phyloP scores from a whole-genome alignment of 2,113 vertebrate genomes.

The Melospiza melodia region DNA sequence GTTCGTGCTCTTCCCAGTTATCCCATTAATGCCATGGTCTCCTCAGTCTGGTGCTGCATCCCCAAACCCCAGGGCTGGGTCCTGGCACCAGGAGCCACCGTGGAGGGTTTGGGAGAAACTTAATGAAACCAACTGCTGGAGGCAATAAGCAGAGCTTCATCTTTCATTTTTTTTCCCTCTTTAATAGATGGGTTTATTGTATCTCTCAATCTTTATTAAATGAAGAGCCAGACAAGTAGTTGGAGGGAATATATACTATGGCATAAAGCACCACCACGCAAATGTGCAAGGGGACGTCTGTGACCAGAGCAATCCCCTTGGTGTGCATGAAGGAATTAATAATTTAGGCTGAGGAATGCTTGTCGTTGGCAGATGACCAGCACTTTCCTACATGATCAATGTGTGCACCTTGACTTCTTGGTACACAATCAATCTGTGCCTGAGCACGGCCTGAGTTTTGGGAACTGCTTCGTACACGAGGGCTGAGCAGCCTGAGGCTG shows the following conservation, averaged over 20 bases:
- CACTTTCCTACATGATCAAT: neutral
- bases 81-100: accelerated
- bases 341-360: neutral
- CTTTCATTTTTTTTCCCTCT: neutral
- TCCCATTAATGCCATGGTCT: neutral
- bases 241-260: neutral
- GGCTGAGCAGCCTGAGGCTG: neutral
- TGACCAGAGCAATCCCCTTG: accelerated
- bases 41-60: neutral
- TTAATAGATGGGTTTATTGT: slow-evolving; percentile 48
- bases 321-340: neutral
- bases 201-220: slow-evolving; percentile 52
- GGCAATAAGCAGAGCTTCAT: neutral
- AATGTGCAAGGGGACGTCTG: accelerated
- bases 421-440: neutral
- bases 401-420: slow-evolving; percentile 3
- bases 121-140: neutral
- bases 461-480: neutral
- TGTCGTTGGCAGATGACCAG: slow-evolving; percentile 1
- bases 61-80: neutral
- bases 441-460: accelerated
- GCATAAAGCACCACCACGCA: neutral
- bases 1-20: neutral
- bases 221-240: slow-evolving; percentile 15
- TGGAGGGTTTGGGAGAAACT: neutral